These are phyloP conservation scores for Eudyptes chrysolophus DNA, from an alignment of 2,113 vertebrate species.

Conservation along the genomic window DNA sequence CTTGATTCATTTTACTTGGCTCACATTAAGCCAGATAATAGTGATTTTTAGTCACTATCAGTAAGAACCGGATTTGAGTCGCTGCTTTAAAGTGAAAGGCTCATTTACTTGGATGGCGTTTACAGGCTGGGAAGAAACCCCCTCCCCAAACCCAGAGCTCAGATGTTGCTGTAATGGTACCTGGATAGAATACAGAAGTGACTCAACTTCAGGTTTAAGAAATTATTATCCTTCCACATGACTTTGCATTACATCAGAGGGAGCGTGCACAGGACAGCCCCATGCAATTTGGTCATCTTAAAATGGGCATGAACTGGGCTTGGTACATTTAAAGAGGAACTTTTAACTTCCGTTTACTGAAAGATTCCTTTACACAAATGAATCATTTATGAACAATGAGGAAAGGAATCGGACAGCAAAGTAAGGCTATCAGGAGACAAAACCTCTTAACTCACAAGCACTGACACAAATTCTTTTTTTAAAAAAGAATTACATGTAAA, in stretches of 20 bases:
- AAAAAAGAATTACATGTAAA: neutral
- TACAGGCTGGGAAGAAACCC: neutral
- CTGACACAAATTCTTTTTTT: neutral
- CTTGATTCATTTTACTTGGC: neutral
- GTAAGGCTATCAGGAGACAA: neutral
- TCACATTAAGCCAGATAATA: neutral
- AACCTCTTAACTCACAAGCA: neutral
- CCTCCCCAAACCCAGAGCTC: neutral
- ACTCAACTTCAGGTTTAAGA: neutral
- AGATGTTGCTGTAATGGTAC: neutral
- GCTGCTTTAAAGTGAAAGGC: neutral
- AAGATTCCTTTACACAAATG: neutral
- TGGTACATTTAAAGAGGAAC: neutral
- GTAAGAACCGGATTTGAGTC: neutral
- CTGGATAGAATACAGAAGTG: neutral
- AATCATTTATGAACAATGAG: neutral
- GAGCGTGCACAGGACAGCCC: neutral
- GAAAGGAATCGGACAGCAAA: neutral
- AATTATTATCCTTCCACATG: neutral
- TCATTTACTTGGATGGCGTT: neutral
- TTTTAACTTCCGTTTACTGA: neutral
- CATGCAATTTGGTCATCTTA: fast-evolving
- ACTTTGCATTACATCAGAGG: neutral
- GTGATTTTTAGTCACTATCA: neutral
- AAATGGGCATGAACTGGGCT: neutral